Base-by-base conservation (phyloP, 2,888 invertebrate species). In the Ectobius pallidus region DNA sequence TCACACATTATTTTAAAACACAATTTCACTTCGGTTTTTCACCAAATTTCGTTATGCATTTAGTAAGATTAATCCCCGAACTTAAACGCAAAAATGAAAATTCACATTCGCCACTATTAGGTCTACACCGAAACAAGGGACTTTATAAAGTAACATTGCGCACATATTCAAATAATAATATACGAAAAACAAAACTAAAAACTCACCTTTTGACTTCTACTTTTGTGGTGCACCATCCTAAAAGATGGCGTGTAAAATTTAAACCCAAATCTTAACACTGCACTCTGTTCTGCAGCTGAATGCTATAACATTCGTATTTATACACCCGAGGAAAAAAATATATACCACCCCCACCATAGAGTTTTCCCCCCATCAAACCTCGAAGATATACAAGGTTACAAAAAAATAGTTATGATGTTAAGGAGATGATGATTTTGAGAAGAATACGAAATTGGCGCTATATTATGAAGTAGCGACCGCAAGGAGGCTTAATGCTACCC, bases 321-420 rank as follows among this genome's bases (percentile, higher is more conserved):
- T 46, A 46, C 46, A n/a, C 3, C 18, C n/a, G n/a, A 11, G n/a
- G 7, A n/a, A 46, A 46, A 46, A 46, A 39, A 46, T 14, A n/a
- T 46, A n/a, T 46, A 4, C n/a, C 46, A 46, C n/a, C 46, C 46
- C 46, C 46, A 46, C 46, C 46, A 14, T 14, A 11, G 9, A 14
- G 9, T 14, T 11, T 46, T n/a, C n/a, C n/a, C 46, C 46, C 46
- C 46, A 14, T n/a, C 18, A 11, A 46, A n/a, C 46, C 7, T n/a
- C 46, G 18, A 46, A 46, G 11, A n/a, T 46, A 46, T 46, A n/a
- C 46, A n/a, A 46, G 46, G 46, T 46, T 46, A 46, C 46, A 46
- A 46, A 46, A 46, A 46, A 46, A n/a, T n/a, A 46, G 3, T 3
- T n/a, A n/a, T n/a, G 16, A n/a, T 3, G 7, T n/a, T 46, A 46